Conservation (phyloP, 2,113 vertebrate genomes). For the Smithornis capensis region DNA sequence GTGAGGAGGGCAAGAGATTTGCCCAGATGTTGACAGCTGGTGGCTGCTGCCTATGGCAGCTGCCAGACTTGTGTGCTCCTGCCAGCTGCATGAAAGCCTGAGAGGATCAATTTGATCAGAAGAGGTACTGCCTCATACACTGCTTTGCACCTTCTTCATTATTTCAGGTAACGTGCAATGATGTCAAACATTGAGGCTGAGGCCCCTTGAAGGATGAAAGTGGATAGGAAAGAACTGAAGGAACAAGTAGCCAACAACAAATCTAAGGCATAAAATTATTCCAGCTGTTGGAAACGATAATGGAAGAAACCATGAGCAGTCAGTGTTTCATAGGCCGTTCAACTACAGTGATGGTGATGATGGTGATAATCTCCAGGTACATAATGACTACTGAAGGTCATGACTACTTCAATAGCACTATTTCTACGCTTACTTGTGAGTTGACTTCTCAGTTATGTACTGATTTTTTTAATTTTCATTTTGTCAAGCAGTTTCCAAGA, state of each 20-base stretch:
- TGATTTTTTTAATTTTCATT: background rate
- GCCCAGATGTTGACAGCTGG: background rate
- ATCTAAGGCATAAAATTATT: background rate
- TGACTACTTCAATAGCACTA: background rate
- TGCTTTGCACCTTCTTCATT: background rate
- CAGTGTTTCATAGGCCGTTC: background rate
- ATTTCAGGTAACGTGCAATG: background rate
- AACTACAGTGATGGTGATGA: background rate
- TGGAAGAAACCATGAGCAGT: background rate
- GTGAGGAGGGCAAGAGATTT: background rate
- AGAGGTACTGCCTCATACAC: background rate
- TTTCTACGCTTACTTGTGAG: background rate
- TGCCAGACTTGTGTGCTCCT: background rate
- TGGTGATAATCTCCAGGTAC: background rate
- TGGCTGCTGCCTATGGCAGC: background rate
- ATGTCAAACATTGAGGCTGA: too few relatives aligned
- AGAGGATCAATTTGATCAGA: background rate
- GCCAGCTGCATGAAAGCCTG: background rate
- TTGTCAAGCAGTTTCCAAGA: conserved; percentile 2
- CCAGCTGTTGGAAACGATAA: background rate
- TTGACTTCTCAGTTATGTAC: background rate
- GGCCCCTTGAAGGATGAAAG: background rate
- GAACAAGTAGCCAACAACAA: background rate
- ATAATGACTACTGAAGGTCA: background rate
- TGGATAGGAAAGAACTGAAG: background rate